Evolutionary conservation across 1,140 invertebrate species (phyloP), one percentile per base, ranked within the genome.

Genomic region (Pomacea maculata): DNA sequence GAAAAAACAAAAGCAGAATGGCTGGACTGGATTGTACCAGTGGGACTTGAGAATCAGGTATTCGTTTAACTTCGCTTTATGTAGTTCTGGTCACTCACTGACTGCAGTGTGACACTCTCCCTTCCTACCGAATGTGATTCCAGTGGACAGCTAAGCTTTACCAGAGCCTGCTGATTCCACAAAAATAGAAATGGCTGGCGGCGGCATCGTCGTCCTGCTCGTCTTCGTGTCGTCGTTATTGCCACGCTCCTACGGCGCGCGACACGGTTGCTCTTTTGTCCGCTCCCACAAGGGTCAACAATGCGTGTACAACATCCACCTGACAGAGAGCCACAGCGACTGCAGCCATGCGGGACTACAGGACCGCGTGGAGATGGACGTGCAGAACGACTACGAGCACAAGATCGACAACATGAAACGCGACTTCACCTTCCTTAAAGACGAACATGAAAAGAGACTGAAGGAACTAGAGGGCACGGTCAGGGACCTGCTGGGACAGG

Each of bases 391-490:
- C 73, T 71, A 82, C 81, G 65, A 57, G 7, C 68, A 81, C n/a
- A 82, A 84, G 64, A 84, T 85, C 76, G 72, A 83, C 14, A 72
- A 54, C 21, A 84, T 86, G 65, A 80, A 85, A 67, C 77, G 77
- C 45, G 82, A 83, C 68, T 83, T 87, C 57, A 76, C 80, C 45
- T 70, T 75, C 21, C 77, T 87, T 0, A 86, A 83, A 65, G 82
- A 80, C 63, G 79, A 85, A 54, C 86, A 87, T 65, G 85, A 87
- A 71, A 81, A 84, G 65, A 74, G 86, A 25, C 77, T 87, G 21
- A 79, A 83, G 45, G 85, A 85, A 17, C 64, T 87, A 63, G 86
- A 87, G 65, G 78, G 82, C 17, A 82, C 85, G 0, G 82, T 87
- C 54, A 75, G 57, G 34, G 81, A 67, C 25, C 78, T 65, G 6